Evolutionary conservation across 1,140 invertebrate species (phyloP).

Genomic region (Ectropis grisescens): DNA sequence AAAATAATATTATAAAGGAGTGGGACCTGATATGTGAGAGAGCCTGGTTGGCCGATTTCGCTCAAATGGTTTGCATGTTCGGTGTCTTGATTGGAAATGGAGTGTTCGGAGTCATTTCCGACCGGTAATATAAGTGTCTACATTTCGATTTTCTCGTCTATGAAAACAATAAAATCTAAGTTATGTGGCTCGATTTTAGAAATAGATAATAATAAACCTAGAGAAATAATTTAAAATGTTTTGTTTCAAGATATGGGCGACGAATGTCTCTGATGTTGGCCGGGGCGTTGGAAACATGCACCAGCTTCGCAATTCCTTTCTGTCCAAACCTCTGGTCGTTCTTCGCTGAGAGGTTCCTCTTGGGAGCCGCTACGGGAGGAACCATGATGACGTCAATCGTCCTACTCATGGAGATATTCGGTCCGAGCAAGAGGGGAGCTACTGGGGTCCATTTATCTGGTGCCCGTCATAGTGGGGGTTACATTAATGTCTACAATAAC

Average conservation of each 20-base stretch:
- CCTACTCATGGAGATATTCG: constrained; percentile 40
- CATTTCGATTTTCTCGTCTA: too few species aligned
- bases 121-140: too few species aligned
- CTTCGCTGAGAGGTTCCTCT: constrained; percentile 64
- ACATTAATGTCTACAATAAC: constrained; percentile 66
- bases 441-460: constrained; percentile 32
- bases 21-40: constrained; percentile 78
- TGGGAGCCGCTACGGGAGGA: constrained; percentile 67
- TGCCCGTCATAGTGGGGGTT: constrained; percentile 59
- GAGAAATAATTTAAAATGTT: too few species aligned
- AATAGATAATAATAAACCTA: too few species aligned
- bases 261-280: constrained; percentile 37
- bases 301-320: constrained; percentile 69
- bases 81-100: constrained; percentile 32
- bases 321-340: constrained; percentile 71
- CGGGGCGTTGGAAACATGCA: constrained; percentile 64
- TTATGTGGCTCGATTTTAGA: background rate
- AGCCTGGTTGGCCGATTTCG: constrained; percentile 72
- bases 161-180: too few species aligned
- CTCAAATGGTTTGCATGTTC: constrained; percentile 58
- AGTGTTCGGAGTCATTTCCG: constrained; percentile 29
- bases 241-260: constrained; percentile 15
- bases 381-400: constrained; percentile 69
- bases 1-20: constrained; percentile 21
- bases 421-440: constrained; percentile 13